These are phyloP conservation scores for Erebia epiphron DNA, from an alignment of 2,888 invertebrate genomes.

Conservation along the genomic window DNA sequence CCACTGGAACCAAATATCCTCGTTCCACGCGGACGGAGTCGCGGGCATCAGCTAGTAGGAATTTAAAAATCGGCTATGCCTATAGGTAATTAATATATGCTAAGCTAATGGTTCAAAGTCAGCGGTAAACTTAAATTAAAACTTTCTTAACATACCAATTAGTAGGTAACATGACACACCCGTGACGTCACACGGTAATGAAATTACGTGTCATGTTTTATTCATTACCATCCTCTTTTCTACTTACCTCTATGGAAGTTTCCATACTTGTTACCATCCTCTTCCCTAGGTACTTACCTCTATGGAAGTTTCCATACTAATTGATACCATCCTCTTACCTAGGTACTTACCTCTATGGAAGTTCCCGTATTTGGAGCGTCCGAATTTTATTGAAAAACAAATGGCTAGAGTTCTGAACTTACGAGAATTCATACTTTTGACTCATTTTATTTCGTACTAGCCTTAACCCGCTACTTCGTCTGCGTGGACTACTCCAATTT, in stretches of 20 bases:
- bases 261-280: too few relatives aligned
- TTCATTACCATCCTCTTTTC: constrained; percentile 41
- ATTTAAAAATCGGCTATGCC: too few relatives aligned
- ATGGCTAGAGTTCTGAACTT: neutral
- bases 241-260: constrained; percentile 36
- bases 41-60: too few relatives aligned
- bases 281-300: too few relatives aligned
- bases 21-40: too few relatives aligned
- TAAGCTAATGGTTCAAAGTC: neutral
- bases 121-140: neutral
- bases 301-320: too few relatives aligned
- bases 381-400: constrained; percentile 37
- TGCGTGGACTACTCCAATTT: too few relatives aligned
- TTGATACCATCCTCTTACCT: constrained; percentile 36
- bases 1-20: too few relatives aligned
- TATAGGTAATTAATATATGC: neutral
- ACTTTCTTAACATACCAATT: constrained; percentile 4
- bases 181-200: constrained; percentile 35
- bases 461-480: too few relatives aligned
- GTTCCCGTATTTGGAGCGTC: constrained; percentile 15
- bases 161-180: neutral
- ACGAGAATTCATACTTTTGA: too few relatives aligned
- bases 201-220: constrained; percentile 42
- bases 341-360: constrained; percentile 38
- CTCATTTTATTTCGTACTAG: too few relatives aligned